Percentiles rank a stretch among this genome's conserved stretches.
Evolutionary conservation across 2,113 vertebrate species (phyloP).

Genomic region (Paralichthys olivaceus): DNA sequence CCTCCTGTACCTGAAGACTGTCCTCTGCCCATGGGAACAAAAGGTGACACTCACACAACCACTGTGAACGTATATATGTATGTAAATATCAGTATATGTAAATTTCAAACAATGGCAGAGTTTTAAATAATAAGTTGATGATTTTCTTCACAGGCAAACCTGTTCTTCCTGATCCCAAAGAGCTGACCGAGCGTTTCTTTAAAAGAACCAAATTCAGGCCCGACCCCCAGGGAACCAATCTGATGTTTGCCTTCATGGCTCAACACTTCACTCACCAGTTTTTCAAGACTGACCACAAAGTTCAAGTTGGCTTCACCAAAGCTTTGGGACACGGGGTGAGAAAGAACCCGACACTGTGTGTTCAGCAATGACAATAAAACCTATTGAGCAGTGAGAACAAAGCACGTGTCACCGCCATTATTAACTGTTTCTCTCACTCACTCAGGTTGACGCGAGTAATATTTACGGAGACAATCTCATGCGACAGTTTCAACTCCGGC

Average conservation of each 20-base stretch:
- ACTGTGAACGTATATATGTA: too few relatives aligned
- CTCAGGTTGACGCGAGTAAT: conserved; percentile 92
- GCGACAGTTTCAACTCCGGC: conserved; percentile 89
- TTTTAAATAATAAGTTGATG: neutral
- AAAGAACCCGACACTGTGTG: neutral
- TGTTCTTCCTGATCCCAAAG: conserved; percentile 85
- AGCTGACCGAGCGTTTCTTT: conserved; percentile 84
- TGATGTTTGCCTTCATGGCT: conserved; percentile 98
- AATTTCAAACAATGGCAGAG: neutral
- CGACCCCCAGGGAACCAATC: conserved; percentile 89
- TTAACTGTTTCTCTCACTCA: neutral
- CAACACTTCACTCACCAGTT: conserved; percentile 99
- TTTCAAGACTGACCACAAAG: conserved; percentile 89
- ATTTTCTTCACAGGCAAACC: conserved; percentile 82
- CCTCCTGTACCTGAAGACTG: conserved; percentile 91
- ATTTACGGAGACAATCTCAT: conserved; percentile 90
- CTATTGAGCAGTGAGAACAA: neutral
- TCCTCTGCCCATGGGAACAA: conserved; percentile 90
- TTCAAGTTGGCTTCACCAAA: conserved; percentile 89
- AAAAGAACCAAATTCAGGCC: conserved; percentile 87
- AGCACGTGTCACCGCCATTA: neutral
- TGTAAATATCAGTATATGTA: too few relatives aligned
- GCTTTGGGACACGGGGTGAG: conserved; percentile 93
- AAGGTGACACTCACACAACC: conserved; percentile 81
- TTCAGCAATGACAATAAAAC: neutral